These are phyloP conservation scores for Lepidotrigona ventralis DNA, from an alignment of 1,140 invertebrate genomes.

Conservation along the genomic window DNA sequence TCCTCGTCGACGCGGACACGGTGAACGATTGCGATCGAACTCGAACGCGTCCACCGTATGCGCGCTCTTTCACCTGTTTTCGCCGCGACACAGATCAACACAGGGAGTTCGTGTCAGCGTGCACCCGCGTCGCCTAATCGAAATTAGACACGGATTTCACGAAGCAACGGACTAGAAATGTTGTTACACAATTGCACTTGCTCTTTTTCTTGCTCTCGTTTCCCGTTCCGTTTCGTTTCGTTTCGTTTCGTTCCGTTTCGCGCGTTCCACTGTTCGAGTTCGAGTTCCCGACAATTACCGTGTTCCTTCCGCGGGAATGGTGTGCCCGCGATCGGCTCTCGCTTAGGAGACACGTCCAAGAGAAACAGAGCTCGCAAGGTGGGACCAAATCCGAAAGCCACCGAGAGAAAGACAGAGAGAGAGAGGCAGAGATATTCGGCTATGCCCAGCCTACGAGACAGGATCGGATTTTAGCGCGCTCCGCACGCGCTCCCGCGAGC, in stretches of 20 bases:
- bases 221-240: constrained; percentile 22
- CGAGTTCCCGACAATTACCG: constrained; percentile 14
- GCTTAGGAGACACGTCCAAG: constrained; percentile 23
- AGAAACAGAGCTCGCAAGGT: constrained; percentile 30
- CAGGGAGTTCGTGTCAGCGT: neutral
- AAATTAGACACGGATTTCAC: constrained; percentile 39
- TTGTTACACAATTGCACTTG: constrained; percentile 52
- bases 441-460: constrained; percentile 62
- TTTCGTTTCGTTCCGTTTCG: constrained; percentile 1
- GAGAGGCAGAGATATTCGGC: constrained; percentile 68
- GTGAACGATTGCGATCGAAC: neutral
- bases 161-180: constrained; percentile 53
- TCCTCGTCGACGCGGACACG: constrained; percentile 11
- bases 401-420: constrained; percentile 11
- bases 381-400: constrained; percentile 44
- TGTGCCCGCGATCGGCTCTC: constrained; percentile 1
- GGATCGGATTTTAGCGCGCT: constrained; percentile 77
- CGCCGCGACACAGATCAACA: neutral
- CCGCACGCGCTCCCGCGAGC: constrained; percentile 70
- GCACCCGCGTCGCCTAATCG: neutral
- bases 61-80: constrained; percentile 22
- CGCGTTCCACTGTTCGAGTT: neutral
- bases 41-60: neutral
- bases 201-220: constrained; percentile 30
- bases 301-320: constrained; percentile 27